Percentiles rank a stretch among this genome's conserved stretches.
These are phyloP conservation scores for Protophormia terraenovae DNA, from an alignment of 2,888 invertebrate genomes.

Conservation along the genomic window DNA sequence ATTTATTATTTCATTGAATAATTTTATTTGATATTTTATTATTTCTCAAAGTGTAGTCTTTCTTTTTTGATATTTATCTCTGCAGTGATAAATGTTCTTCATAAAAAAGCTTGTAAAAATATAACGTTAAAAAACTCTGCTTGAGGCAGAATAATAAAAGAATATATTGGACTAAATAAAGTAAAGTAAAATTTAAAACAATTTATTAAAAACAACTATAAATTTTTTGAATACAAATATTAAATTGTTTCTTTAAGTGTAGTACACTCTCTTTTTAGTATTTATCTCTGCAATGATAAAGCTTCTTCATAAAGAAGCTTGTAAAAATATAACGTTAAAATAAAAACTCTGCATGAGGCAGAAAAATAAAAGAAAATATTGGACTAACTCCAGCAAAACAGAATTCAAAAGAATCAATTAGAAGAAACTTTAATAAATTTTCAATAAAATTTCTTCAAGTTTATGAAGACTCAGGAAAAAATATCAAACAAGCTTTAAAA, in stretches of 20 bases:
- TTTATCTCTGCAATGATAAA: constrained; percentile 44
- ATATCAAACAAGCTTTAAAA: too few species aligned
- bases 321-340: neutral
- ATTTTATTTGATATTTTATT: too few species aligned
- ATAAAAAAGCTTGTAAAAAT: constrained; percentile 15
- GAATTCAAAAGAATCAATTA: constrained; percentile 8
- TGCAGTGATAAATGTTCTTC: constrained; percentile 29
- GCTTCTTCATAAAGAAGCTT: constrained; percentile 13
- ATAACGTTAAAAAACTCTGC: constrained; percentile 1
- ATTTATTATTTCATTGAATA: too few species aligned
- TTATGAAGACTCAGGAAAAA: too few species aligned
- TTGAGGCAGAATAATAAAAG: constrained; percentile 22
- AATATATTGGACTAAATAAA: neutral
- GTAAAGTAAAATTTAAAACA: constrained; percentile 18
- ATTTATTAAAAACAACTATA: neutral
- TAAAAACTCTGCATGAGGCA: constrained; percentile 34
- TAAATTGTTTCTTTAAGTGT: constrained; percentile 24
- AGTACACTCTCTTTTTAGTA: neutral
- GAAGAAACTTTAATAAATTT: too few species aligned
- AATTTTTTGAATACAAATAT: too few species aligned
- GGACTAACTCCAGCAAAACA: neutral
- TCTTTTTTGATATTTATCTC: constrained; percentile 16
- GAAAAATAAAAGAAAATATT: constrained; percentile 2
- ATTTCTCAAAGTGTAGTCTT: constrained; percentile 14
- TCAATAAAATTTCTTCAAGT: too few species aligned